Percentiles rank a stretch among this genome's conserved stretches.
Conservation (phyloP, 2,113 vertebrate genomes). For the Oxygymnocypris stewartii region DNA sequence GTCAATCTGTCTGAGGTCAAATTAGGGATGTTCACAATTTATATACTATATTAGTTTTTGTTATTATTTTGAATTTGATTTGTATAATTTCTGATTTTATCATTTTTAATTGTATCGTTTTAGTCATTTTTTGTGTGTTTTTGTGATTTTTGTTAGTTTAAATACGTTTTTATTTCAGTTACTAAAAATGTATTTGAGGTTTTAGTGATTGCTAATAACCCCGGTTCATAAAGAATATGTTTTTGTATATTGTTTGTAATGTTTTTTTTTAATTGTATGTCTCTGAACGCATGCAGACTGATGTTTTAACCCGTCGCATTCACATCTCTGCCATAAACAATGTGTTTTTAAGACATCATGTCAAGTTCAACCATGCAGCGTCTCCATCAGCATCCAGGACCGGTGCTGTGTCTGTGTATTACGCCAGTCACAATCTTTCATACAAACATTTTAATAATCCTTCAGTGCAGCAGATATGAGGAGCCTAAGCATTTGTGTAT, state of each 20-base stretch:
- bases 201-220: background rate
- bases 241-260: background rate
- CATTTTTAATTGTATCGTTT: background rate
- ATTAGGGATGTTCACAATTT: background rate
- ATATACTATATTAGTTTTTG: background rate
- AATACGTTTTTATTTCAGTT: too few species aligned
- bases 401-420: background rate
- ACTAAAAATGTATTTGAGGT: too few species aligned
- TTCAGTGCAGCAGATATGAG: constrained; percentile 39
- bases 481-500: constrained; percentile 36
- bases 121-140: background rate
- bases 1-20: background rate
- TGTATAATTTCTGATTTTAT: background rate
- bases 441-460: constrained; percentile 19
- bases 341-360: background rate
- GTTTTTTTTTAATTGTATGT: background rate
- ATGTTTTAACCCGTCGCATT: background rate
- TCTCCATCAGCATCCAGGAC: background rate
- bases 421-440: background rate
- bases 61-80: background rate
- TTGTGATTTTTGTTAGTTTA: background rate
- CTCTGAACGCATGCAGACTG: background rate
- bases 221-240: background rate
- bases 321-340: too few species aligned
- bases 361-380: background rate